Conservation (phyloP, 2,113 vertebrate genomes). For the Hiodon alosoides region DNA sequence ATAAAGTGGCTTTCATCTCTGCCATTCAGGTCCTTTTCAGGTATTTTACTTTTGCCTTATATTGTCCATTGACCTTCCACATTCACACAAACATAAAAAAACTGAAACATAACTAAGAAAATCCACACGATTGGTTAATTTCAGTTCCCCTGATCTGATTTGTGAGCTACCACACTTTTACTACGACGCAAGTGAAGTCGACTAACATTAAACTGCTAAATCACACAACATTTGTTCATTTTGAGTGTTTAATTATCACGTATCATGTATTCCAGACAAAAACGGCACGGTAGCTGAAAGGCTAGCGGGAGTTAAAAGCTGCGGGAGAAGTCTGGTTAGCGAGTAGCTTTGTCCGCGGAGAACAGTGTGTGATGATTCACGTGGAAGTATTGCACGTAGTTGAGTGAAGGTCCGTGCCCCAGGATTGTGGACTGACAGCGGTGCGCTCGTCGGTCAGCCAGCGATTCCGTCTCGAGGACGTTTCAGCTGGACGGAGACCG, state of each 20-base stretch:
- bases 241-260: background rate
- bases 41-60: background rate
- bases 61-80: slow-evolving; percentile 1
- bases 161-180: too few relatives aligned
- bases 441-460: background rate
- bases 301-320: background rate
- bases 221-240: background rate
- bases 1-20: slow-evolving; percentile 27
- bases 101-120: background rate
- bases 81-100: background rate
- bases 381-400: too few relatives aligned
- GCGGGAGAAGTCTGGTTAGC: background rate
- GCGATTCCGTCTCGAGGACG: background rate
- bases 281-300: background rate
- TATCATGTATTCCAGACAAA: slow-evolving; percentile 6
- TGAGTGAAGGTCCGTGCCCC: too few relatives aligned
- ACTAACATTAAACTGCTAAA: slow-evolving; percentile 6
- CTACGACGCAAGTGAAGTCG: background rate
- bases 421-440: background rate
- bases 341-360: slow-evolving; percentile 3
- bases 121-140: too few relatives aligned
- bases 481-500: background rate
- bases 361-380: background rate
- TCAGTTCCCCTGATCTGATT: too few relatives aligned
- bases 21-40: slow-evolving; percentile 16